Evolutionary conservation across 1,140 invertebrate species (phyloP).

Genomic region (Panagrolaimus sp.): DNA sequence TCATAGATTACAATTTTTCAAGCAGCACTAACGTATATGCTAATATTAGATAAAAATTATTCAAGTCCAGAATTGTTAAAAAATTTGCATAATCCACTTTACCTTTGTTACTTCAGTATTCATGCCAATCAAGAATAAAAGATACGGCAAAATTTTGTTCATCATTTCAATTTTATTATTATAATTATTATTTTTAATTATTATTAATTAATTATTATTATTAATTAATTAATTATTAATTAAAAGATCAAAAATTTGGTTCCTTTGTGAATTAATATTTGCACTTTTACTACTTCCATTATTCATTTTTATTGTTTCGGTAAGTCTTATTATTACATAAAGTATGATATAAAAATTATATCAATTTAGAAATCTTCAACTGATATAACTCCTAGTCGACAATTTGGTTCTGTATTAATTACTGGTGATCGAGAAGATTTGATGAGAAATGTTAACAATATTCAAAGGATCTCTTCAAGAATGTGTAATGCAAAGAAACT

Average conservation of each 20-base stretch:
- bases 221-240: too few species aligned
- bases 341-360: neutral
- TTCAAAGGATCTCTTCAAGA: neutral
- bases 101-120: too few species aligned
- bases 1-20: too few species aligned
- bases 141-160: too few species aligned
- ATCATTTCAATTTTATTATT: too few species aligned
- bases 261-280: conserved; percentile 34
- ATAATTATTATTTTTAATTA: too few species aligned
- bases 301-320: conserved; percentile 32
- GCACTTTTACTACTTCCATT: conserved; percentile 27
- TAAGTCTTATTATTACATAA: conserved; percentile 23
- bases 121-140: too few species aligned
- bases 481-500: neutral
- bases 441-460: neutral
- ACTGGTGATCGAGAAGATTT: neutral
- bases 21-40: too few species aligned
- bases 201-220: too few species aligned
- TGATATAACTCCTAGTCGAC: neutral
- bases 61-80: too few species aligned
- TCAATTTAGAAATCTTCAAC: conserved; percentile 16
- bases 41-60: too few species aligned
- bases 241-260: conserved; percentile 26
- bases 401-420: neutral
- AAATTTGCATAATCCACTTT: too few species aligned